phyloP scores from a whole-genome alignment of 2,888 invertebrate genomes.

The Drosophila fungiperda region DNA sequence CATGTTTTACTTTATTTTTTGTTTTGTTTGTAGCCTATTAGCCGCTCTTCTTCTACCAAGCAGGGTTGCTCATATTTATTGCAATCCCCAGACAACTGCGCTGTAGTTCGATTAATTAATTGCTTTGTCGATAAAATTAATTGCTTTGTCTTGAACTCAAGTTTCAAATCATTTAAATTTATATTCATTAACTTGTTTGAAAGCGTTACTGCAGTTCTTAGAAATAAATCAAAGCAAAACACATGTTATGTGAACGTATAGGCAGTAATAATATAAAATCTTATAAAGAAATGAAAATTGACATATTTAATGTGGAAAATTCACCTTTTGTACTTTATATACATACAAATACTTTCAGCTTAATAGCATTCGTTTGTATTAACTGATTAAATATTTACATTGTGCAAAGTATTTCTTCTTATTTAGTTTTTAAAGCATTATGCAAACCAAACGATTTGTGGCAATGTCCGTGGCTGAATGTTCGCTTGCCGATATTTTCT shows the following conservation, averaged over 20 bases:
- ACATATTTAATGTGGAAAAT: neutral
- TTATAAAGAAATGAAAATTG: neutral
- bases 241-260: neutral
- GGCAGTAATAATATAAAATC: neutral
- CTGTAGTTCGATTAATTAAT: neutral
- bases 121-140: neutral
- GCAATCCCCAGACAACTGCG: neutral
- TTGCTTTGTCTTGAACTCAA: neutral
- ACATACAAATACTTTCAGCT: neutral
- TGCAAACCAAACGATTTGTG: neutral
- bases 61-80: slow-evolving; percentile 21
- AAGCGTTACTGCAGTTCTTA: neutral
- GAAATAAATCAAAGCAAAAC: neutral
- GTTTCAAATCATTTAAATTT: neutral
- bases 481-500: neutral
- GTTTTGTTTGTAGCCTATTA: neutral
- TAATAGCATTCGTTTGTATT: neutral
- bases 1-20: neutral
- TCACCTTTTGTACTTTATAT: neutral
- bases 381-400: neutral
- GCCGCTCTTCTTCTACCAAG: neutral
- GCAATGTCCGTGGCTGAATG: neutral
- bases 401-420: neutral
- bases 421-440: neutral
- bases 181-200: neutral